Conservation (phyloP, 2,113 vertebrate genomes). For the Physeter macrocephalus region DNA sequence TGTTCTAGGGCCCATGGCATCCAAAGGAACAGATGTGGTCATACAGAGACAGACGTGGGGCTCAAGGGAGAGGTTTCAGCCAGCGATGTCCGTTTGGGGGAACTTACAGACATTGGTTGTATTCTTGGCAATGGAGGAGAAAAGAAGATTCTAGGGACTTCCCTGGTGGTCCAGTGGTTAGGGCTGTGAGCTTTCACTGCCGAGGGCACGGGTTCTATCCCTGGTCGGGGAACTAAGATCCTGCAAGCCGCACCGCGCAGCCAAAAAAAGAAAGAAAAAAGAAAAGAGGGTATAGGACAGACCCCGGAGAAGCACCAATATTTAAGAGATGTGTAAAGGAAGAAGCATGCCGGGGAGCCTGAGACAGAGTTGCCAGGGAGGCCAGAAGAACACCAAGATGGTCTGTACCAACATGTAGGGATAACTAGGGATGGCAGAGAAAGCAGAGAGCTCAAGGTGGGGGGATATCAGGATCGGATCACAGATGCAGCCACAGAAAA, state of each 20-base stretch:
- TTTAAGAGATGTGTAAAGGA: not conserved
- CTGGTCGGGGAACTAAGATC: too few species aligned
- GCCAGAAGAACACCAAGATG: not conserved
- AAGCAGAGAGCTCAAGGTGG: not conserved
- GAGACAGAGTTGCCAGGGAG: not conserved
- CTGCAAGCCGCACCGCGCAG: fast-evolving
- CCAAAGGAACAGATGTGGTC: not conserved
- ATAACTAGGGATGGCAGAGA: not conserved
- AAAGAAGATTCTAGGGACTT: not conserved
- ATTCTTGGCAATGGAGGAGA: not conserved
- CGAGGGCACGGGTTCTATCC: too few species aligned
- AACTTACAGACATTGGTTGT: not conserved
- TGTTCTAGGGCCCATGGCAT: fast-evolving
- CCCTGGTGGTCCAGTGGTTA: too few species aligned
- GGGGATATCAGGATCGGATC: not conserved
- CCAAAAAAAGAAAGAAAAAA: not conserved
- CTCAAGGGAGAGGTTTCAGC: not conserved
- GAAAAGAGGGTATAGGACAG: not conserved
- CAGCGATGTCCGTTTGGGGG: not conserved
- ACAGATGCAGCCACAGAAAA: not conserved
- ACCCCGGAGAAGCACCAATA: not conserved
- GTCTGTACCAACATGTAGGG: not conserved
- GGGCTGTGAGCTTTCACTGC: too few species aligned
- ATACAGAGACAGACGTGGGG: not conserved
- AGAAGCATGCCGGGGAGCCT: not conserved